Evolutionary conservation across 1,140 invertebrate species (phyloP).

Genomic region (Harlomillsia oculata): DNA sequence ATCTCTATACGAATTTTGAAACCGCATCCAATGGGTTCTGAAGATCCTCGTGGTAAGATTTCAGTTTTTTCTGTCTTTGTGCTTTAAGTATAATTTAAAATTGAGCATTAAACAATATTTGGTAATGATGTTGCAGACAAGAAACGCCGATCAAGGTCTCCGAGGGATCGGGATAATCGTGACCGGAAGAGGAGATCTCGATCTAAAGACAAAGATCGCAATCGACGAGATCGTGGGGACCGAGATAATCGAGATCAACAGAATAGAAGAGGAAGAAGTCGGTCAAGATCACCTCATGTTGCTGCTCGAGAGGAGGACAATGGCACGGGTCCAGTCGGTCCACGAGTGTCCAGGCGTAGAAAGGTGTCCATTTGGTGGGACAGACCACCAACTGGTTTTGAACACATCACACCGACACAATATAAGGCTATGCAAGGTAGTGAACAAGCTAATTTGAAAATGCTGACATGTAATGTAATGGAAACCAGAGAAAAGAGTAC

Average conservation of each 20-base stretch:
- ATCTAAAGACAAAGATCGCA: slow-evolving; percentile 46
- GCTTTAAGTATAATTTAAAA: too few species aligned
- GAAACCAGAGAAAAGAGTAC: too few species aligned
- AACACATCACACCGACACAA: slow-evolving; percentile 92
- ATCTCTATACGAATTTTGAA: too few species aligned
- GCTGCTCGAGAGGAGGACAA: background rate
- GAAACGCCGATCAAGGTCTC: too few species aligned
- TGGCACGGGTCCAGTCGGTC: too few species aligned
- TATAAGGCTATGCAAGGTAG: slow-evolving; percentile 66
- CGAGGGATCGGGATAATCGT: slow-evolving; percentile 7
- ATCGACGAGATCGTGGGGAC: slow-evolving; percentile 37
- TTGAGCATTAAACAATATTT: too few species aligned
- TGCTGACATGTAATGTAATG: too few species aligned
- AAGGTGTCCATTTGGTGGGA: slow-evolving; percentile 98
- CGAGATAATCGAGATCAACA: slow-evolving; percentile 1
- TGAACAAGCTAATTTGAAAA: too few species aligned
- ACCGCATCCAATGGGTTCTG: too few species aligned
- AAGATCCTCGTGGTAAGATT: too few species aligned
- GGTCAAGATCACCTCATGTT: background rate
- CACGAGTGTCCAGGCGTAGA: slow-evolving; percentile 56
- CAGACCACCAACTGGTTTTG: slow-evolving; percentile 94
- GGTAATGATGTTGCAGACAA: too few species aligned
- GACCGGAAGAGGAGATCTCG: slow-evolving; percentile 6
- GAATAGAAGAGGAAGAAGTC: slow-evolving; percentile 1
- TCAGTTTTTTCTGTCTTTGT: too few species aligned